Evolutionary conservation across 2,113 vertebrate species (phyloP), one percentile per base, ranked within the genome.

Genomic region (Phalacrocorax brasilianus): DNA sequence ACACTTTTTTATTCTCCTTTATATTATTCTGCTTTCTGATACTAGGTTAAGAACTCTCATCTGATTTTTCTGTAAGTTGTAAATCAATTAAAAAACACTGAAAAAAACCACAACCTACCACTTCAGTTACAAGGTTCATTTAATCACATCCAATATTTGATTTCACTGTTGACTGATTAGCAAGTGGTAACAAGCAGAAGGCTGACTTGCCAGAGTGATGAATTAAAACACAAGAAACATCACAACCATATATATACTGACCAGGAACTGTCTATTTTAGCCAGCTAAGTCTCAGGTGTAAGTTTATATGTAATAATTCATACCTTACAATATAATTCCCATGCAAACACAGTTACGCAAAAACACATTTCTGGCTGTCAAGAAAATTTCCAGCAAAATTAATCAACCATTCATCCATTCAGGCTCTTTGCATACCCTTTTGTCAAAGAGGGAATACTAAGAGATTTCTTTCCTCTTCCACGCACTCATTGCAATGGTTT

Each of bases 351-450:
- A 98, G 97, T 99, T 99, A 99, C 96, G 97, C 98, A 99, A 99
- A 99, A 99, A 97, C 98, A 99, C 98, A 99, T 99, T 99, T 99
- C 99, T 98, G 99, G 99, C 99, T 99, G 99, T 99, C 99, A 99
- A 99, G 98, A 99, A 99, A 98, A 98, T 99, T 98, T 99, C 99
- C 98, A 98, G 98, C 98, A 99, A 99, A 99, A 99, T 99, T 99
- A 99, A 99, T 99, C 99, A 99, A 99, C 99, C 99, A 99, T 99
- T 99, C 99, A 99, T 99, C 99, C 99, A 99, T 99, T 99, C 98
- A 99, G 98, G 99, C 99, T 99, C 99, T 99, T 99, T 99, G 99
- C 99, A 99, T 99, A 99, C 99, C 99, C 99, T 99, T 99, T 98
- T 98, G 98, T 99, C 99, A 99, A 98, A 98, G 97, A 98, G 98